Percentiles rank a stretch among this genome's conserved stretches.
Evolutionary conservation across 2,888 invertebrate genomes (phyloP).

Genomic region (Cheilosia impressa): DNA sequence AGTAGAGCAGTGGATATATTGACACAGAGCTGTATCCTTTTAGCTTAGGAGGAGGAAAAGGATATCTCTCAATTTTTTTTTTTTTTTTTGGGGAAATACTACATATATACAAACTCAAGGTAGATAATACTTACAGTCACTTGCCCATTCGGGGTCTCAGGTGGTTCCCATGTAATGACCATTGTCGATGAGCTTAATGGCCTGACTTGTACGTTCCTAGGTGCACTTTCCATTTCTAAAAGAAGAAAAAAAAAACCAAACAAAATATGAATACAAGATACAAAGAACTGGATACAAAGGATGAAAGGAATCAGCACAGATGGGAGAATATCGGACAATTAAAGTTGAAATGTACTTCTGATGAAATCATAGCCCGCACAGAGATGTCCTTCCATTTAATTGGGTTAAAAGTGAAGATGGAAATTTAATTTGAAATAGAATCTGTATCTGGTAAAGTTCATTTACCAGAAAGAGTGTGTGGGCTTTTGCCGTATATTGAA

Average conservation of each 20-base stretch:
- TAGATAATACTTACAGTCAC: constrained; percentile 90
- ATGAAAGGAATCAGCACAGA: constrained; percentile 9
- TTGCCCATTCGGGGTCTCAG: constrained; percentile 98
- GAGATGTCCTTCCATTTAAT: constrained; percentile 3
- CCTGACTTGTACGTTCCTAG: constrained; percentile 95
- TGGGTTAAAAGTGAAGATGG: constrained; percentile 7
- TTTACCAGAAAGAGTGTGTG: too few species aligned
- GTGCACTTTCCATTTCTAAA: constrained; percentile 97
- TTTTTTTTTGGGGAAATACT: not conserved
- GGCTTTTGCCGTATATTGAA: not conserved
- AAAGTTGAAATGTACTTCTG: constrained; percentile 7
- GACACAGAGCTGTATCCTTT: constrained; percentile 23
- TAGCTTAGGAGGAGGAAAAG: not conserved
- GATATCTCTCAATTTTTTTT: not conserved
- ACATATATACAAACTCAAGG: constrained; percentile 20
- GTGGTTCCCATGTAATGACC: constrained; percentile 99
- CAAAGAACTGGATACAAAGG: not conserved
- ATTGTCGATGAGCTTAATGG: constrained; percentile 97
- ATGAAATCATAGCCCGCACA: not conserved
- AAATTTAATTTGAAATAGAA: not conserved
- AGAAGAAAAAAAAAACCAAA: constrained; percentile 29
- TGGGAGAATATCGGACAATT: constrained; percentile 24
- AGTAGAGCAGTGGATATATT: constrained; percentile 35
- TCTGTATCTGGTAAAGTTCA: not conserved
- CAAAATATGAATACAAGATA: not conserved